Base-by-base conservation (phyloP, 2,113 vertebrate genomes). In the Mobula birostris region DNA sequence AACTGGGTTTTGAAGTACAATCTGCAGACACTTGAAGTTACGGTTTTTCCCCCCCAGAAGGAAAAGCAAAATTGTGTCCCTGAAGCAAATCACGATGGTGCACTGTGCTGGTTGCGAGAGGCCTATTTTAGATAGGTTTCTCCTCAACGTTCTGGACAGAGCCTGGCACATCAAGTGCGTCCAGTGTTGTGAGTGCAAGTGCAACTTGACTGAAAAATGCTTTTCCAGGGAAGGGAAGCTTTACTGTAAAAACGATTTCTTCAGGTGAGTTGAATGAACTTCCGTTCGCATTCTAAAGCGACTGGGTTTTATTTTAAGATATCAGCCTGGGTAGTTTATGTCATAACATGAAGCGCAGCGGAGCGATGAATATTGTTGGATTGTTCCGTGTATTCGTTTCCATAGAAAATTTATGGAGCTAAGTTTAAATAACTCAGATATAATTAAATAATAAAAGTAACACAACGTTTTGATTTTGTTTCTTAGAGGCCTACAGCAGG, bases 131-230 rank as follows among this genome's bases (percentile, higher is more conserved):
- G 98, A 98, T 97, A 97, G 98, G 76, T 99, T 99, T 95, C 97
- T 98, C 61, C 97, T 99, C 85, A 99, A 99, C 97, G 98, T 99
- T 95, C 97, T 99, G 97, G 98, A 99, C 97, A 96, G 98, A 96
- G 98, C 98, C 77, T 99, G 98, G 98, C 98, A 99, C 96, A 97
- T 98, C 94, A 98, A 99, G 96, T 99, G 98, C 95, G 98, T 99
- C 68, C 98, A 99, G 96, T 99, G 98, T 97, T 99, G 98, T 95
- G 98, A 99, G 94, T 99, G 98, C 96, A 98, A 96, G 95, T 98
- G 98, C 96, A 98, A 98, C 96, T 98, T 99, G 27, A 98, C 98
- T 17, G 98, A 99, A 96, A 99, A 98, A 97, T 99, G 98, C 95
- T 99, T 99, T 97, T 98, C 98, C 95, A 96, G 98, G 95, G 98